Evolutionary conservation across 1,140 invertebrate genomes (phyloP).

Genomic region (Leptestheria dahalacensis): DNA sequence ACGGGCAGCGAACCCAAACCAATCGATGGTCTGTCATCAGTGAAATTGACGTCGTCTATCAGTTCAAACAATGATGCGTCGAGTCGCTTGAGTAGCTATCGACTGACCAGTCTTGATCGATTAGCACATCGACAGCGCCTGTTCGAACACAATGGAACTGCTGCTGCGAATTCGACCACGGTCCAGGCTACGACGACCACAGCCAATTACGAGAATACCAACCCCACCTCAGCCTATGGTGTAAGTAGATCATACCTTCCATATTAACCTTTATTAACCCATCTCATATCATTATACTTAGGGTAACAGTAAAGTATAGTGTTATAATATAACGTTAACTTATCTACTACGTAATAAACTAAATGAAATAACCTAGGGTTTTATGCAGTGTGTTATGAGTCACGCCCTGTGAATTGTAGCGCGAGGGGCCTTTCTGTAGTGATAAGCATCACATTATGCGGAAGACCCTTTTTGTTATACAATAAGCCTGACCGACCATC

Average conservation of each 20-base stretch:
- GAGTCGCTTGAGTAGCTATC: conserved; percentile 23
- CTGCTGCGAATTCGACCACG: background rate
- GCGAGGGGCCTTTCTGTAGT: too few relatives aligned
- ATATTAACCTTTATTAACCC: too few relatives aligned
- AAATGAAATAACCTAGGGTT: too few relatives aligned
- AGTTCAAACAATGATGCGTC: background rate
- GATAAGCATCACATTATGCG: background rate
- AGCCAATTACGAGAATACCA: background rate
- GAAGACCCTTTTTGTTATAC: background rate
- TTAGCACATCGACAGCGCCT: conserved; percentile 51
- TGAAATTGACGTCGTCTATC: conserved; percentile 1
- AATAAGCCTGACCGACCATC: background rate
- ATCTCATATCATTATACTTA: too few relatives aligned
- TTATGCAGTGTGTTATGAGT: too few relatives aligned
- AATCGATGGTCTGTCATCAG: background rate
- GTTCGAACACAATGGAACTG: conserved; percentile 32
- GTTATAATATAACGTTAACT: too few relatives aligned
- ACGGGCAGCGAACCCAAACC: background rate
- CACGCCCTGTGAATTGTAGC: too few relatives aligned
- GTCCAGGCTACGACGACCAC: background rate
- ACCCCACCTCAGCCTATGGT: background rate
- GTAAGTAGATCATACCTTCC: background rate
- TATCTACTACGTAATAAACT: too few relatives aligned
- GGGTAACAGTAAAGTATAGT: too few relatives aligned
- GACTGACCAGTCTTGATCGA: conserved; percentile 50